Evolutionary conservation across 2,113 vertebrate genomes (phyloP), one percentile per base, ranked within the genome.

Genomic region (Parotia lawesii): DNA sequence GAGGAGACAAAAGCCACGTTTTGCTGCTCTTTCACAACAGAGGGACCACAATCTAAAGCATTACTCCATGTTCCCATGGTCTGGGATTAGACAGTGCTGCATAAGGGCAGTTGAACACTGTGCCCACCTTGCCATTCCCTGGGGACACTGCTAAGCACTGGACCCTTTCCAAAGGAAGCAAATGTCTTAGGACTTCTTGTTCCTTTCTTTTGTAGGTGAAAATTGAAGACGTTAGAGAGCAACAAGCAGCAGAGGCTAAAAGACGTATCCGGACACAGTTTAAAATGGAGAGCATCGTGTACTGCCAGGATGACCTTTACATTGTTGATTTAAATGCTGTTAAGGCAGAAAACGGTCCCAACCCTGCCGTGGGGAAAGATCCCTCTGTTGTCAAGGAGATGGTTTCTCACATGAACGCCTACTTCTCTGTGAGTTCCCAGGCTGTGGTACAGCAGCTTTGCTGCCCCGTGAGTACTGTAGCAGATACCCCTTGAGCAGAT

Each of bases 241-340:
- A 96, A 11, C 98, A 98, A 57, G 97, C 97, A 51, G 14, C 9
- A 0, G 82, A 70, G 24, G 98, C 98, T 3, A 98, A 98, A 86
- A 80, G 67, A 20, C 54, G 27, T 10, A 94, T 99, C 90, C 97
- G 92, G 48, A 97, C 93, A 10, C 98, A 99, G 96, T 99, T 99
- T 94, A 98, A 97, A 93, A 98, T 99, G 98, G 99, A 99, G 96
- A 93, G 96, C 86, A 96, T 98, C 0, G 91, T 99, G 23, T 99
- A 98, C 96, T 98, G 98, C 84, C 99, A 99, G 94, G 99, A 99
- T 87, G 69, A 92, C 8, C 78, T 96, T 11, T 99, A 99, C 90
- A 79, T 77, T 23, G 2, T 2, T 0, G 92, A 93, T 1, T 38
- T 99, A 61, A 90, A 25, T 9, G 23, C n/a, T 22, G 4, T 72